Evolutionary conservation across 2,113 vertebrate genomes (phyloP).

Genomic region (Takifugu bimaculatus): DNA sequence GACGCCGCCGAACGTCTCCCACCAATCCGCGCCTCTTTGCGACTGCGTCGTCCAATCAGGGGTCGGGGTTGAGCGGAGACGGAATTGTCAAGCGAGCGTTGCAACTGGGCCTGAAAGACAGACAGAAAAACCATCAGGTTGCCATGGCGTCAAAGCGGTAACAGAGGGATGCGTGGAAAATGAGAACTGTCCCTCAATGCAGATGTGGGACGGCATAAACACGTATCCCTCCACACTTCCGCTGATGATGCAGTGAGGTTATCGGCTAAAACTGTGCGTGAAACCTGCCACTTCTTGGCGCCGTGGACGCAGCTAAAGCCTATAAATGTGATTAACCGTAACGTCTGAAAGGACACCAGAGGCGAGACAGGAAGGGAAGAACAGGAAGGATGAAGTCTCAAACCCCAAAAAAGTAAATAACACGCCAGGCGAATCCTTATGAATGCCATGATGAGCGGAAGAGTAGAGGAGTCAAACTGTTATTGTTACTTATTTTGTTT

Average conservation of each 20-base stretch:
- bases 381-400: constrained; percentile 43
- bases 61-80: constrained; percentile 79
- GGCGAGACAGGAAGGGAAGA: constrained; percentile 33
- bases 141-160: no score
- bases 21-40: constrained; percentile 65
- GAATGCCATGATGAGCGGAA: no score
- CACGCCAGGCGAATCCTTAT: no score
- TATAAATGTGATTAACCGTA: constrained; percentile 37
- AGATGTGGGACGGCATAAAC: not conserved
- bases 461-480: no score
- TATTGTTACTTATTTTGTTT: no score
- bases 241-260: constrained; percentile 9
- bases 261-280: not conserved
- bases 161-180: no score
- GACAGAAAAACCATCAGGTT: not conserved
- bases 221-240: constrained; percentile 6
- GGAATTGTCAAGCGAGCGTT: constrained; percentile 85
- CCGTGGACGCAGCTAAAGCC: constrained; percentile 9
- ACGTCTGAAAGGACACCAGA: constrained; percentile 22
- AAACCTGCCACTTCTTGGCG: constrained; percentile 15
- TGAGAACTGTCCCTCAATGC: no score
- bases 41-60: constrained; percentile 74
- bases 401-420: constrained; percentile 24
- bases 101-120: constrained; percentile 85
- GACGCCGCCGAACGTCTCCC: constrained; percentile 59